phyloP scores from a whole-genome alignment of 2,113 vertebrate genomes.

The Gymnarchus niloticus region DNA sequence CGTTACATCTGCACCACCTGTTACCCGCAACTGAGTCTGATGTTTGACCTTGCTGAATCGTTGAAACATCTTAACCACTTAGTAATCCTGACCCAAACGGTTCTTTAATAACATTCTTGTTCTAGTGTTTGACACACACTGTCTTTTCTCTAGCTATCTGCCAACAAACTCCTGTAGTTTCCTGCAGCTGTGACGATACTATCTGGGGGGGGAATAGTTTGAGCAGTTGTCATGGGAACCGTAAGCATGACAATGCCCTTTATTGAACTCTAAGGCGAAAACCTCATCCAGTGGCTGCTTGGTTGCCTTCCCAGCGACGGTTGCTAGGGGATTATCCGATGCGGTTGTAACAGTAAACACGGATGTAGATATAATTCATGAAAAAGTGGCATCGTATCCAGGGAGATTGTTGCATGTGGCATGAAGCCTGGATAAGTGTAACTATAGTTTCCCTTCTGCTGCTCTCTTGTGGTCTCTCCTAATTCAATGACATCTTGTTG shows the following conservation, averaged over 20 bases:
- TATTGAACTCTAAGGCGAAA: constrained; percentile 45
- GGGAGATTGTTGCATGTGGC: constrained; percentile 22
- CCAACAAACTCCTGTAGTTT: constrained; percentile 31
- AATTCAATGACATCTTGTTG: background rate
- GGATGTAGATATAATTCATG: constrained; percentile 41
- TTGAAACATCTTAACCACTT: background rate
- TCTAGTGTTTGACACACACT: background rate
- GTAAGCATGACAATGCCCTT: constrained; percentile 39
- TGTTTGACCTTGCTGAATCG: background rate
- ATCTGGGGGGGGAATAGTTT: constrained; percentile 32
- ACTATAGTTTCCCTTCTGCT: background rate
- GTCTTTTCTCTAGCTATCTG: background rate
- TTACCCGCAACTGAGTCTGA: background rate
- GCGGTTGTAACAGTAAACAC: constrained; percentile 47
- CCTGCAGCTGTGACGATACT: constrained; percentile 25
- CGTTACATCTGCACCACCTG: background rate
- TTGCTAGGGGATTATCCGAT: constrained; percentile 57
- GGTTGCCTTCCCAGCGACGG: constrained; percentile 42
- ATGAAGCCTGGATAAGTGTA: constrained; percentile 11
- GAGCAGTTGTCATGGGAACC: constrained; percentile 55
- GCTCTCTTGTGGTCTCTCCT: background rate
- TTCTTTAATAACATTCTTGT: background rate
- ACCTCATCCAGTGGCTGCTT: constrained; percentile 41
- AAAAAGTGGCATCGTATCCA: constrained; percentile 33
- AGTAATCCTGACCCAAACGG: background rate